These are phyloP conservation scores for Actinostola sp. DNA, from an alignment of 92 coral and sea anemone species.

Conservation along the genomic window DNA sequence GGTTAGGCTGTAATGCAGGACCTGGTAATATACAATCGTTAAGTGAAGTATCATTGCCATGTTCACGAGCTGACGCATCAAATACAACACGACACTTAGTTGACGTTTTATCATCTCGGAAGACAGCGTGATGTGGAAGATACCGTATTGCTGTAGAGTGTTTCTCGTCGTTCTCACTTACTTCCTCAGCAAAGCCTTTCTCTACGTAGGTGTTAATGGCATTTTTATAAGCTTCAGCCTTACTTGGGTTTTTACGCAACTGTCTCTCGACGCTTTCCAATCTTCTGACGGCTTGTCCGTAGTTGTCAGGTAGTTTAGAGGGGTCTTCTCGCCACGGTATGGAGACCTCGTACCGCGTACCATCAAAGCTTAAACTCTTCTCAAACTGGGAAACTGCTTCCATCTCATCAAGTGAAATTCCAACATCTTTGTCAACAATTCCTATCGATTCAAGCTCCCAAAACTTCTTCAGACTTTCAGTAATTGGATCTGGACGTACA, in stretches of 20 bases:
- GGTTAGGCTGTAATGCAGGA: slow-evolving; percentile 40
- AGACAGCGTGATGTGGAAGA: slow-evolving; percentile 52
- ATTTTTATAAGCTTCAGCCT: slow-evolving; percentile 39
- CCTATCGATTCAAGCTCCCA: slow-evolving; percentile 66
- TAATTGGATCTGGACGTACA: slow-evolving; percentile 31
- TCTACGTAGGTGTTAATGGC: slow-evolving; percentile 42
- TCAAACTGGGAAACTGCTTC: slow-evolving; percentile 25
- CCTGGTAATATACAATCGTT: slow-evolving; percentile 53
- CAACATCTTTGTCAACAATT: slow-evolving; percentile 12
- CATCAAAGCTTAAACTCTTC: slow-evolving; percentile 35
- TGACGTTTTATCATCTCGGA: slow-evolving; percentile 23
- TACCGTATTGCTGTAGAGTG: slow-evolving; percentile 9
- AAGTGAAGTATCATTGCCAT: too few species aligned
- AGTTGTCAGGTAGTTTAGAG: slow-evolving; percentile 31
- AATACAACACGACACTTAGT: slow-evolving; percentile 45
- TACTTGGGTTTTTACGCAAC: slow-evolving; percentile 30
- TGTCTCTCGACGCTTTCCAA: slow-evolving; percentile 45
- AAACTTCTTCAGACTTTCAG: slow-evolving; percentile 28
- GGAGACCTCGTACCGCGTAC: slow-evolving; percentile 39
- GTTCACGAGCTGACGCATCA: too few species aligned
- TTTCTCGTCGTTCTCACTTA: background rate
- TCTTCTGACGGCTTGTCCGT: slow-evolving; percentile 34
- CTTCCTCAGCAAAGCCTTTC: slow-evolving; percentile 37
- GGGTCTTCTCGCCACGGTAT: slow-evolving; percentile 36
- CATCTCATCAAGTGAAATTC: slow-evolving; percentile 20